Percentiles rank a stretch among this genome's conserved stretches.
Conservation (phyloP, 2,888 invertebrate genomes). For the Scaptomyza parva region DNA sequence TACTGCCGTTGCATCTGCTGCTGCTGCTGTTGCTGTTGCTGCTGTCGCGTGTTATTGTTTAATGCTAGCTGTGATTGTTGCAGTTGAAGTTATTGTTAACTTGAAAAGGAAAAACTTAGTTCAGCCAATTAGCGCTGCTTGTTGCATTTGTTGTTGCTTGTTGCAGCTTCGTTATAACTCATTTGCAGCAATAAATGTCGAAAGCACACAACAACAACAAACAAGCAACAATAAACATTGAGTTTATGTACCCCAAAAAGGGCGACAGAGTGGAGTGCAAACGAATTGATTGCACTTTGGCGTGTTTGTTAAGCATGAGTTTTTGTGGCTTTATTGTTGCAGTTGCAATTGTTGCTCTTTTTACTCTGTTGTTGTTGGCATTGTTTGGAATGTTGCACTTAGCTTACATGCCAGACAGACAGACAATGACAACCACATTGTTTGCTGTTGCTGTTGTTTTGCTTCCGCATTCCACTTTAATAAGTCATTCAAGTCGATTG, state of each 20-base stretch:
- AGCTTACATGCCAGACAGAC: constrained; percentile 35
- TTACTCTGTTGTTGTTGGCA: constrained; percentile 37
- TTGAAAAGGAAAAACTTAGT: constrained; percentile 39
- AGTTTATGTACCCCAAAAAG: constrained; percentile 5
- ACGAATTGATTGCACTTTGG: constrained; percentile 63
- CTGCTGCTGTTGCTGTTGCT: neutral
- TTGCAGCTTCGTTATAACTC: constrained; percentile 53
- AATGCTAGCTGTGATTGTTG: constrained; percentile 42
- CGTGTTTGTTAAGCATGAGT: constrained; percentile 46
- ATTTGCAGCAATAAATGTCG: constrained; percentile 62
- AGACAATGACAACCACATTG: constrained; percentile 37
- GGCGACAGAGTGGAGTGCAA: constrained; percentile 17
- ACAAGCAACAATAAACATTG: constrained; percentile 30
- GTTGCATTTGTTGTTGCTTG: neutral
- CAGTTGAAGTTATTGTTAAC: constrained; percentile 15
- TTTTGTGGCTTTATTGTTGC: constrained; percentile 23
- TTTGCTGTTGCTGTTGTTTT: too few relatives aligned
- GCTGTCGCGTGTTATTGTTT: constrained; percentile 61
- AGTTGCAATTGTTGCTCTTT: neutral
- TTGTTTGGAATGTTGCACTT: constrained; percentile 61
- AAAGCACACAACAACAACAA: constrained; percentile 25
- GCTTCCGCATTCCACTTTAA: constrained; percentile 63
- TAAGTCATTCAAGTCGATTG: constrained; percentile 53
- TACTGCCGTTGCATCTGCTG: constrained; percentile 11
- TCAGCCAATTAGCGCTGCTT: constrained; percentile 15